phyloP scores from a whole-genome alignment of 2,113 vertebrate species.

The Tragelaphus buxtoni region DNA sequence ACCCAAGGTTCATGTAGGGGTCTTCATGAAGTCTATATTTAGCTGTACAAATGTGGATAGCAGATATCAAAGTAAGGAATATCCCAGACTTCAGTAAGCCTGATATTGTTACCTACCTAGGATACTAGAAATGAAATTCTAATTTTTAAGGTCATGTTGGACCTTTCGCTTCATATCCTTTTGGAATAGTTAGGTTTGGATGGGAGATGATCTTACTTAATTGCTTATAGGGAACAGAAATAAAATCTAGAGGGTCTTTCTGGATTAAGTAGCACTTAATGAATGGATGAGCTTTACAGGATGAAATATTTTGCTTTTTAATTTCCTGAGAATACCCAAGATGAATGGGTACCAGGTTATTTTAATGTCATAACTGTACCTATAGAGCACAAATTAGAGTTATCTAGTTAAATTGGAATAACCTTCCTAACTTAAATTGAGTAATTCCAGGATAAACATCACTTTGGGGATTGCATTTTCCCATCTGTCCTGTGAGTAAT shows the following conservation, averaged over 20 bases:
- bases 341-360: neutral
- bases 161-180: neutral
- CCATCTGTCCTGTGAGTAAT: neutral
- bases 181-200: neutral
- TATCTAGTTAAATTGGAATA: slow-evolving; percentile 30
- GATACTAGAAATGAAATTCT: neutral
- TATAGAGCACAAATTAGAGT: neutral
- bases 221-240: neutral
- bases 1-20: neutral
- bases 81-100: neutral
- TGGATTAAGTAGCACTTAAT: neutral
- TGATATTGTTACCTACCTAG: neutral
- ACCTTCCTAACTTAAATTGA: neutral
- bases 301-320: neutral
- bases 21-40: neutral
- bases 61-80: neutral
- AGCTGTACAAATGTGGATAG: neutral
- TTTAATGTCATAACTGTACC: neutral
- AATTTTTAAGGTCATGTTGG: slow-evolving; percentile 3
- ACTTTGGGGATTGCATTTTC: slow-evolving; percentile 17
- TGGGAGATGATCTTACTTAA: neutral
- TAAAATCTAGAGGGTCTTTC: neutral
- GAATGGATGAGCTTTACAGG: neutral
- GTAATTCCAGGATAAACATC: neutral
- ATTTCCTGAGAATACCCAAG: neutral